Evolutionary conservation across 2,888 invertebrate species (phyloP), one percentile per base, ranked within the genome.

Genomic region (Hyppa rectilinea): DNA sequence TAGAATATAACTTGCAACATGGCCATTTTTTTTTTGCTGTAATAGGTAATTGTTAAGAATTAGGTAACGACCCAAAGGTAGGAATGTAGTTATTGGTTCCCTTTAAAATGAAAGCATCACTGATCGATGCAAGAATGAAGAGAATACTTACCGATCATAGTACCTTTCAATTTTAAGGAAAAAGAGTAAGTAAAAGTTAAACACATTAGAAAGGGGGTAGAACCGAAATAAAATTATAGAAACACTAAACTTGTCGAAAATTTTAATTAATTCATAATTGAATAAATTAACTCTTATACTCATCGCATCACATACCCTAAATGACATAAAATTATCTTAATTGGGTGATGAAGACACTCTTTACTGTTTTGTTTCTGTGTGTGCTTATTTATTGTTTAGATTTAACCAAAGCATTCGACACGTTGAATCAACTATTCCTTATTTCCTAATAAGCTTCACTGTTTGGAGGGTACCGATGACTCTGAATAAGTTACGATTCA

Each of bases 391-490:
- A 6, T 40, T 3, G 20, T 50, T 38, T 40, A 26, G 59, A 56
- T 47, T 76, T 68, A 29, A 29, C 40, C 52, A 26, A 62, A 38
- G 56, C 63, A 26, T 76, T 64, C 10, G 60, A 76, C 23, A 31
- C 26, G 23, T 17, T 45, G 2, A 29, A 47, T 29, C n/a, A 52
- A 14, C 36, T 12, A 45, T 52, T 10, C 0, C 38, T 40, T 0
- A 40, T 6, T 14, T 2, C 6, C 1, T 4, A 17, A 23, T 4
- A 52, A 52, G n/a, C 7, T 14, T 34, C 2, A 34, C n/a, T 40
- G 40, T 40, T 40, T 0, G 7, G 34, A 20, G 4, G 9, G 1
- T 17, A n/a, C 2, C n/a, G 14, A 31, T 29, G 4, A 31, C 36
- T 52, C 4, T 47, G 2, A 4, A 45, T 12, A 14, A 1, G 40